These are phyloP conservation scores for Peromyscus aztecus DNA, from an alignment of 2,797 vertebrate species.

Conservation along the genomic window DNA sequence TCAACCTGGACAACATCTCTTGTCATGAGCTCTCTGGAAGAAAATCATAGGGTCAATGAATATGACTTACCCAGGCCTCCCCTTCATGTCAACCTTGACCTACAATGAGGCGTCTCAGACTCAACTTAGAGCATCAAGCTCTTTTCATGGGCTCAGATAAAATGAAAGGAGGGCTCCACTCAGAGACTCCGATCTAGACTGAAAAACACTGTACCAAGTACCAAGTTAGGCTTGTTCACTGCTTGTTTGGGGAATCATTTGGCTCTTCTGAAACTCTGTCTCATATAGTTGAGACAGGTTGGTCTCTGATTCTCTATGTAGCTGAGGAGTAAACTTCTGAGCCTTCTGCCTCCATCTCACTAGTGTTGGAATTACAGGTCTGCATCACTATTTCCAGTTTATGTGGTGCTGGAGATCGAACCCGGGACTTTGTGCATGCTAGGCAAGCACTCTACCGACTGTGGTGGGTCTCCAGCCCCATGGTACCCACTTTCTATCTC, in stretches of 20 bases:
- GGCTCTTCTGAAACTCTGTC: not conserved
- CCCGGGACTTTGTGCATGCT: not conserved
- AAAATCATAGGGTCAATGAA: not conserved
- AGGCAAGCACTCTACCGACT: not conserved
- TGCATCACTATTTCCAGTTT: not conserved
- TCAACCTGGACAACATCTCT: not conserved
- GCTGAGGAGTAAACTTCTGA: not conserved
- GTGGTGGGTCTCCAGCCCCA: not conserved
- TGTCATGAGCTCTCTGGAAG: not conserved
- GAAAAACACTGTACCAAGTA: not conserved
- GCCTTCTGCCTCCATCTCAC: not conserved
- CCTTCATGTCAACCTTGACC: not conserved
- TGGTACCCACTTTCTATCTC: not conserved
- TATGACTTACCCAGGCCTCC: not conserved
- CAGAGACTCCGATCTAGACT: not conserved
- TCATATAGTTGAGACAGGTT: not conserved
- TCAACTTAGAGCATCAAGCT: not conserved
- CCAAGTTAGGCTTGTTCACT: not conserved
- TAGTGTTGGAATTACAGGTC: not conserved
- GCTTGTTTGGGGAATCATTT: not conserved
- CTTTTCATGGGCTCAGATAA: not conserved
- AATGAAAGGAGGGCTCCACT: not conserved
- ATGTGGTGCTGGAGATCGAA: not conserved
- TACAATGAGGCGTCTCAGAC: not conserved
- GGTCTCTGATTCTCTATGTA: not conserved